Percentiles rank a stretch among this genome's conserved stretches.
phyloP scores from a whole-genome alignment of 2,797 vertebrate species.

The Chaunax sp. region DNA sequence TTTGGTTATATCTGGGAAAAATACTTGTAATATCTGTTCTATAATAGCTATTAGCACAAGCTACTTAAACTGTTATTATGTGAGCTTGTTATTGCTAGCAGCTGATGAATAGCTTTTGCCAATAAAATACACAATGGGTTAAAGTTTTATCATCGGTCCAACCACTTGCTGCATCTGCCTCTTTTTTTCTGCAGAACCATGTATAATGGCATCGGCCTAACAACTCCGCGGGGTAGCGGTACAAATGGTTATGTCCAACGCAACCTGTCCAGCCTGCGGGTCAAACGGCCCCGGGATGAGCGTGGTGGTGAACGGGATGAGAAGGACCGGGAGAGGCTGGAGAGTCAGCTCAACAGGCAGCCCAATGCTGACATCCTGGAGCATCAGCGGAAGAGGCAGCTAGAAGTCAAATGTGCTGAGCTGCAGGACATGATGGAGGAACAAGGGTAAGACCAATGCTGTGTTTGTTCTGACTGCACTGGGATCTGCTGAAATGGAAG shows the following conservation, averaged over 20 bases:
- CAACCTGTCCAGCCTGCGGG: conserved; percentile 91
- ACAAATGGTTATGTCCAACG: conserved; percentile 96
- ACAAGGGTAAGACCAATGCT: conserved; percentile 85
- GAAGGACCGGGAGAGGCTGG: conserved; percentile 88
- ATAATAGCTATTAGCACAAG: too few relatives aligned
- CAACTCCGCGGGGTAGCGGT: conserved; percentile 93
- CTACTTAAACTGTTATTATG: too few relatives aligned
- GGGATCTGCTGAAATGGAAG: not conserved
- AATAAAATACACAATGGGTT: too few relatives aligned
- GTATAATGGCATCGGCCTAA: conserved; percentile 96
- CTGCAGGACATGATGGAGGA: conserved; percentile 97
- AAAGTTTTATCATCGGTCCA: too few relatives aligned
- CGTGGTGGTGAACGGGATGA: conserved; percentile 85
- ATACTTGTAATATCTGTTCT: too few relatives aligned
- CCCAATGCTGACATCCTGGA: conserved; percentile 95
- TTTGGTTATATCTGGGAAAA: too few relatives aligned
- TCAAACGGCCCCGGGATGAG: conserved; percentile 89
- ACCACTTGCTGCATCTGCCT: not conserved
- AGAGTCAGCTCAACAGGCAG: conserved; percentile 91
- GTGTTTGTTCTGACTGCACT: not conserved
- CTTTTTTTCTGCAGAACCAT: conserved; percentile 73
- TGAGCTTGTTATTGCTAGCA: too few relatives aligned
- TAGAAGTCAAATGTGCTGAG: conserved; percentile 95
- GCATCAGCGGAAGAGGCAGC: conserved; percentile 93
- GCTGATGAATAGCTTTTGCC: too few relatives aligned